phyloP scores from a whole-genome alignment of 2,113 vertebrate species.

The Turnix velox region DNA sequence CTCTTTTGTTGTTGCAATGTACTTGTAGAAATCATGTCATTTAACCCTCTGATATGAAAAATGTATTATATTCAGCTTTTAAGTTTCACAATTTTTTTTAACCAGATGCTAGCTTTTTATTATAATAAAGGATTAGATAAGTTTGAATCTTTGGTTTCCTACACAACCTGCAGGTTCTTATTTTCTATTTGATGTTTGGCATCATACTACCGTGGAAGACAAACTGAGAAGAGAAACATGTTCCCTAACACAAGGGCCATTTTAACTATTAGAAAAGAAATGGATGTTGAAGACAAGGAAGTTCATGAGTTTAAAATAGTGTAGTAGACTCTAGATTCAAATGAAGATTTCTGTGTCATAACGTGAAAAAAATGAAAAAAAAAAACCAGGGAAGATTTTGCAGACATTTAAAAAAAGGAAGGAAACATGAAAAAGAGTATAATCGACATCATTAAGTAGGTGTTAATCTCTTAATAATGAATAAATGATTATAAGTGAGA shows the following conservation, averaged over 20 bases:
- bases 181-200: neutral
- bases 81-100: neutral
- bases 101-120: neutral
- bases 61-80: neutral
- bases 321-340: neutral
- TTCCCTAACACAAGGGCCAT: neutral
- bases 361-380: neutral
- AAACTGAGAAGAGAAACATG: neutral
- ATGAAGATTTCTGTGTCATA: neutral
- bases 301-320: neutral
- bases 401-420: neutral
- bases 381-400: neutral
- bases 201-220: neutral
- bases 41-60: neutral
- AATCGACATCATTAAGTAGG: neutral
- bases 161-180: neutral
- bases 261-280: neutral
- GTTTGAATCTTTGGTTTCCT: neutral
- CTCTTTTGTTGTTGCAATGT: neutral
- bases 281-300: neutral
- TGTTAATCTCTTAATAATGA: neutral
- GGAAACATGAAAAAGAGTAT: neutral
- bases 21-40: neutral
- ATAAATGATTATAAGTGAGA: neutral
- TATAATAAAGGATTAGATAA: neutral